phyloP scores from a whole-genome alignment of 2,888 invertebrate genomes.

The Dysmachus trigonus region DNA sequence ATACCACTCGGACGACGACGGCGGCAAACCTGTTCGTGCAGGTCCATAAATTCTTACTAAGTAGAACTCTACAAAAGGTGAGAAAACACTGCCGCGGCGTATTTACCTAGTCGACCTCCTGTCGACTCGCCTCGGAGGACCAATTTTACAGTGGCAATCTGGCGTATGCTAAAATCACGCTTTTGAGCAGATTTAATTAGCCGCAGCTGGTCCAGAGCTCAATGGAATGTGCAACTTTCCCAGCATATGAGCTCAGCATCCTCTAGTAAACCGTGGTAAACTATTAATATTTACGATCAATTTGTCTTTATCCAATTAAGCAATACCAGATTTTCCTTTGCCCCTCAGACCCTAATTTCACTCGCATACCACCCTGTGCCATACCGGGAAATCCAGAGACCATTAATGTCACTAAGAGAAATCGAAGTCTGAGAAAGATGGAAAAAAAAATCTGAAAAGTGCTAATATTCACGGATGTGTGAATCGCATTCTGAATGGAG shows the following conservation, averaged over 20 bases:
- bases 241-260: not conserved
- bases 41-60: conserved; percentile 21
- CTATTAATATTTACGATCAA: not conserved
- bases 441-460: not conserved
- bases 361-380: not conserved
- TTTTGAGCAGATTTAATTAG: not conserved
- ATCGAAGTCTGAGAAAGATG: not conserved
- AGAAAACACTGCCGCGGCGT: not conserved
- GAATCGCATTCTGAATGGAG: conserved; percentile 37
- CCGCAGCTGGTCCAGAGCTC: not conserved
- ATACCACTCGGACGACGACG: not conserved
- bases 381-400: not conserved
- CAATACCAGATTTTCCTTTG: not conserved
- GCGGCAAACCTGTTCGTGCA: conserved; percentile 29
- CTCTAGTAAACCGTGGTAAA: not conserved
- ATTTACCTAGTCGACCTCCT: not conserved
- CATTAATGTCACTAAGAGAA: conserved; percentile 17
- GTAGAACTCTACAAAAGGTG: conserved; percentile 31
- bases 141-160: not conserved
- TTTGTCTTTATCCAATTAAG: not conserved
- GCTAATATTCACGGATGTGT: conserved; percentile 18
- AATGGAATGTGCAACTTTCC: not conserved
- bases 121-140: not conserved
- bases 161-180: not conserved
- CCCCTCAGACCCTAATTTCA: conserved; percentile 5